phyloP scores from a whole-genome alignment of 2,113 vertebrate genomes.

The Sapayoa aenigma region DNA sequence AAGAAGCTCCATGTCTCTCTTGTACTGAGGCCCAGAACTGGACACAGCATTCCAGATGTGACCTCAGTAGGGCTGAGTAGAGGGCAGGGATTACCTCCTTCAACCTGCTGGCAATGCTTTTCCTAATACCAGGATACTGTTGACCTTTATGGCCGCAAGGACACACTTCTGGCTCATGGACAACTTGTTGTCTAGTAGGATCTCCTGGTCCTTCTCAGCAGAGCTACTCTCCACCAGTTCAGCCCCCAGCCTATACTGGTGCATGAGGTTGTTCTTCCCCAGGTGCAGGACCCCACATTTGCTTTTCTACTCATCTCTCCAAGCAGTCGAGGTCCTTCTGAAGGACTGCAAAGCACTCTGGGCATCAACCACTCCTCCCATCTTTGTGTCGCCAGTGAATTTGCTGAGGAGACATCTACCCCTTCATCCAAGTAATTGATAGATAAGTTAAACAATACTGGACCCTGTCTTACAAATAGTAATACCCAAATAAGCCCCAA shows the following conservation, averaged over 20 bases:
- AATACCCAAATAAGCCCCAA: background rate
- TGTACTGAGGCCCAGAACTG: background rate
- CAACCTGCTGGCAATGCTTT: fast-evolving
- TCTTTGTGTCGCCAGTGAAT: background rate
- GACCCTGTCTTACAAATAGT: background rate
- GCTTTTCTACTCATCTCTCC: background rate
- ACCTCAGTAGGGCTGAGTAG: background rate
- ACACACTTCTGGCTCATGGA: background rate
- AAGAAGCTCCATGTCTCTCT: background rate
- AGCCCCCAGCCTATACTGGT: fast-evolving
- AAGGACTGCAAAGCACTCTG: background rate
- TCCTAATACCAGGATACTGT: fast-evolving
- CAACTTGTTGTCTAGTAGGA: background rate
- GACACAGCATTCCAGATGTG: background rate
- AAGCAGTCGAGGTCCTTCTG: background rate
- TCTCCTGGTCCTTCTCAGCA: background rate
- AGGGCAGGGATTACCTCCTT: background rate
- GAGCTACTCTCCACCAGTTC: background rate
- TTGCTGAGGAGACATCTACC: background rate
- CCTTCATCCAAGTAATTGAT: background rate
- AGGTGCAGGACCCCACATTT: background rate
- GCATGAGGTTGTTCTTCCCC: background rate
- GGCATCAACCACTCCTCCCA: fast-evolving
- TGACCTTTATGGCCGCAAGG: background rate
- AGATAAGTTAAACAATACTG: background rate